These are phyloP conservation scores for Tylochromis polylepis DNA, from an alignment of 2,113 vertebrate species.

Conservation along the genomic window DNA sequence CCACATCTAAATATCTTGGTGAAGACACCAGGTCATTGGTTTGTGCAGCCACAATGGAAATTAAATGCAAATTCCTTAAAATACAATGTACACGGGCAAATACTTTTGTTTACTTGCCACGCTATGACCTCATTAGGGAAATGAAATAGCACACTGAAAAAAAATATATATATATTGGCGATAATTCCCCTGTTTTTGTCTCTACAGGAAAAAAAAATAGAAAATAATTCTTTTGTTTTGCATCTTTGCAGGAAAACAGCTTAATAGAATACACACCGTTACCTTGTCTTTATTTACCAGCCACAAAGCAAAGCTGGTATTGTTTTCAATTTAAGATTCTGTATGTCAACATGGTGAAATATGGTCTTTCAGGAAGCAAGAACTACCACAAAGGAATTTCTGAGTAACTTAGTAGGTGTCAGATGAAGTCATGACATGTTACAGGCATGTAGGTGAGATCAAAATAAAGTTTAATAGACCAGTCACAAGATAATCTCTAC, in stretches of 20 bases:
- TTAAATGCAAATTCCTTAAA: conserved; percentile 22
- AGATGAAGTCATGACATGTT: neutral
- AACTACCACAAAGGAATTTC: neutral
- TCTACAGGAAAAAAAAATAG: neutral
- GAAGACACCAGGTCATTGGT: conserved; percentile 4
- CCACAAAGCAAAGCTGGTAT: neutral
- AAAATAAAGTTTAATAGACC: neutral
- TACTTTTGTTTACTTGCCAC: neutral
- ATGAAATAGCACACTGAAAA: conserved; percentile 14
- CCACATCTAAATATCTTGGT: conserved; percentile 19
- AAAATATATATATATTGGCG: neutral
- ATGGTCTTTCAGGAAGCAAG: neutral
- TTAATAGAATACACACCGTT: neutral
- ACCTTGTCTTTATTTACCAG: neutral
- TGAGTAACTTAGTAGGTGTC: neutral
- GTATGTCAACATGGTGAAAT: neutral
- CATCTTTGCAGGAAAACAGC: neutral
- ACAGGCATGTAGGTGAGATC: neutral
- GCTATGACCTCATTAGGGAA: neutral
- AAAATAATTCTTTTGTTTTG: neutral
- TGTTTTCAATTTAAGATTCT: neutral
- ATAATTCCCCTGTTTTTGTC: neutral
- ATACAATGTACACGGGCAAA: neutral
- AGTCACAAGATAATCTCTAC: neutral
- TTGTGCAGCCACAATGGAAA: conserved; percentile 16